Base-by-base conservation (phyloP, 1,140 invertebrate species). In the Scaptomyza graminum region DNA sequence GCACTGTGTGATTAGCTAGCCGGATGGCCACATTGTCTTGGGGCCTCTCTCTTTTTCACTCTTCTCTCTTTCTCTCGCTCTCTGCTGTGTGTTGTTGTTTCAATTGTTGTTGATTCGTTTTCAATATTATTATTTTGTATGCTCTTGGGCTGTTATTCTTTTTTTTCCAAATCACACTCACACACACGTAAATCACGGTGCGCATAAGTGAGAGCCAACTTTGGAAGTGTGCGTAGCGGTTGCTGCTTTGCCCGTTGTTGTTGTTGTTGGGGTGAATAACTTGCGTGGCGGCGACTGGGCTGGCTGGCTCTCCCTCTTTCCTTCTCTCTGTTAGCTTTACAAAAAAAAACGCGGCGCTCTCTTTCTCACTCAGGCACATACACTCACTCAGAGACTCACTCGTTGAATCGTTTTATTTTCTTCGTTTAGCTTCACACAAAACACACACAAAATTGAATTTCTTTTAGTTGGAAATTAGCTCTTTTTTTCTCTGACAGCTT, bases 231-330 rank as follows among this genome's bases (percentile, higher is more conserved):
- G 70, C 69, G 69, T 72, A 54, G 54, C 63, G 18, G 44, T 22
- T 31, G 16, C 22, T 44, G 25, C 56, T 47, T 28, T 37, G 13
- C 12, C 43, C 67, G 75, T 78, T 74, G 82, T 84, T 84, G 82
- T 84, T 84, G 81, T 84, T 85, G 81, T 85, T 78, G 82, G 82
- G 82, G 82, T 85, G 82, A 85, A 85, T 85, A 85, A 85, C 82
- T 85, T 85, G 66, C 82, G 82, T 82, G 82, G 77, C 82, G 81
- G 80, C 77, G 77, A 71, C 74, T 82, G 74, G 71, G 64, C 76
- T 81, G 72, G 60, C 55, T 80, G 57, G 49, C 81, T 85, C 80
- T 76, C 81, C 63, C 59, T 46, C 79, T 72, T 68, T 44, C 62
- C 74, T 62, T 62, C 68, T 70, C 61, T 61, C 71, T 79, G 54